phyloP scores from a whole-genome alignment of 2,888 invertebrate species.

The Polymixis flavicincta region DNA sequence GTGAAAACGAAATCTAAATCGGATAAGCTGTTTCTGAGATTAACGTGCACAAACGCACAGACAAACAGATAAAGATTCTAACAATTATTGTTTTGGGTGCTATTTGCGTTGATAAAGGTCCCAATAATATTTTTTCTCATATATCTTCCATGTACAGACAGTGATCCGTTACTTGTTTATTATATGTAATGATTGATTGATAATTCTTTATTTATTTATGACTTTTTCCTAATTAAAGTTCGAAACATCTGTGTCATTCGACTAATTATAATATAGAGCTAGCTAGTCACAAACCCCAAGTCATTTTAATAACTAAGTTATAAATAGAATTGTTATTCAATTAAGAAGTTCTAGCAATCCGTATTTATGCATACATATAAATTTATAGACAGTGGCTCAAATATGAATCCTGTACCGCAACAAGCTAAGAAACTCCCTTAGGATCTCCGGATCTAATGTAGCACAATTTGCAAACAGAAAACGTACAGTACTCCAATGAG shows the following conservation, averaged over 20 bases:
- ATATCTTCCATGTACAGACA: no score
- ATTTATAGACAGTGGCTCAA: slow-evolving; percentile 85
- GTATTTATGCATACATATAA: slow-evolving; percentile 76
- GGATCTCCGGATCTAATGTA: slow-evolving; percentile 85
- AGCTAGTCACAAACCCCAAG: no score
- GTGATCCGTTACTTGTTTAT: no score
- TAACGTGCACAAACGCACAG: no score
- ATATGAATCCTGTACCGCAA: slow-evolving; percentile 89
- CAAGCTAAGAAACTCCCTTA: slow-evolving; percentile 89
- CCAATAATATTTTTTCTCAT: no score
- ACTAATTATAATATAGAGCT: neutral
- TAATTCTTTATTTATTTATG: no score
- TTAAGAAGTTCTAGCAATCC: slow-evolving; percentile 58
- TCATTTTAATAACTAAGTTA: slow-evolving; percentile 5
- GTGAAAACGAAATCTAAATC: no score
- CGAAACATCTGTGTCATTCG: neutral
- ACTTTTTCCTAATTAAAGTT: neutral
- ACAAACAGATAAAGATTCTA: no score
- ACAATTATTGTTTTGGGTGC: no score
- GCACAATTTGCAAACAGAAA: slow-evolving; percentile 67
- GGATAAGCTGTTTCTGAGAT: no score
- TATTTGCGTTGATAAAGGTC: no score
- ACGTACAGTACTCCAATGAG: slow-evolving; percentile 29
- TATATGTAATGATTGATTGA: no score
- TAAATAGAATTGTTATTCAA: slow-evolving; percentile 62